phyloP scores from a whole-genome alignment of 2,888 invertebrate species.

The Teleiodes luculella region DNA sequence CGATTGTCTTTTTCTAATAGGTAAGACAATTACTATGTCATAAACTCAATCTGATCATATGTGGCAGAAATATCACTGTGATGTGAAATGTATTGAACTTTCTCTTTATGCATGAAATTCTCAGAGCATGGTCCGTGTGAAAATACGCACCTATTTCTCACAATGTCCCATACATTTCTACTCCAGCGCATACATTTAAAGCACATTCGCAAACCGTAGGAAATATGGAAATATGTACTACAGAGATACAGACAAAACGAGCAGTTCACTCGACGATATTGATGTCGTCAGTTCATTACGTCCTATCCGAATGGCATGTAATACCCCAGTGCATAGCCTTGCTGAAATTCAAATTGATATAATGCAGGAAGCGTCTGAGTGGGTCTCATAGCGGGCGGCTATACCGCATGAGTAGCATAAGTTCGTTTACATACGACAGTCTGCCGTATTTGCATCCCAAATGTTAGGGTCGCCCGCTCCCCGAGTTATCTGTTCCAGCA shows the following conservation, averaged over 20 bases:
- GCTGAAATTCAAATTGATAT: constrained; percentile 77
- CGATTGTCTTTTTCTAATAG: not conserved
- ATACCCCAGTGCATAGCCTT: constrained; percentile 32
- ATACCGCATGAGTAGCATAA: constrained; percentile 73
- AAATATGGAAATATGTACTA: not conserved
- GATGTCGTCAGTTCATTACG: constrained; percentile 11
- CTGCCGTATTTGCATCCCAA: constrained; percentile 76
- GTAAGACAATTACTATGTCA: too few relatives aligned
- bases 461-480: constrained; percentile 67
- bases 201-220: not conserved
- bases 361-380: constrained; percentile 79
- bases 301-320: constrained; percentile 16
- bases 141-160: constrained; percentile 10
- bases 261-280: not conserved
- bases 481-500: constrained; percentile 68
- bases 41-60: too few relatives aligned
- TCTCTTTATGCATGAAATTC: constrained; percentile 6
- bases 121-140: constrained; percentile 5
- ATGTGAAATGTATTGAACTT: constrained; percentile 4
- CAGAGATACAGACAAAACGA: constrained; percentile 6
- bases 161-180: not conserved
- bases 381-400: constrained; percentile 74
- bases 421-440: constrained; percentile 77
- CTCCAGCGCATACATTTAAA: not conserved
- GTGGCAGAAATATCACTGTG: too few relatives aligned